Conservation (phyloP, 2,888 invertebrate genomes). For the Pyralis farinalis region DNA sequence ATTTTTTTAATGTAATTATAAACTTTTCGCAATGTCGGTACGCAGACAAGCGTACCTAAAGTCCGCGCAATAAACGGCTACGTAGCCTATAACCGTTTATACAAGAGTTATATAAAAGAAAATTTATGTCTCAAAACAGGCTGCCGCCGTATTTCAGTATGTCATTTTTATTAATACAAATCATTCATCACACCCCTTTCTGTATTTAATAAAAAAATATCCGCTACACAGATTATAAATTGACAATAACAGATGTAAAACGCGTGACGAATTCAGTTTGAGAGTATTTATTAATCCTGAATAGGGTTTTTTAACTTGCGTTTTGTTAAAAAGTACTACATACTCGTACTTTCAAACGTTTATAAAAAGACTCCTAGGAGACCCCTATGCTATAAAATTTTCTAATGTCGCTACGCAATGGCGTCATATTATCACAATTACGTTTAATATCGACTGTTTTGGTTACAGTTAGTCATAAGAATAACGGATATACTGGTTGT, state of each 20-base stretch:
- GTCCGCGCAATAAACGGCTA: too few species aligned
- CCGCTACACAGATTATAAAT: slow-evolving; percentile 30
- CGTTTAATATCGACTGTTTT: not conserved
- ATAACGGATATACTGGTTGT: too few species aligned
- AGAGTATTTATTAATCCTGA: slow-evolving; percentile 49
- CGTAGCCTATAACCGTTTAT: too few species aligned
- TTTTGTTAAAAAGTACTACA: slow-evolving; percentile 56
- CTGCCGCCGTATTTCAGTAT: not conserved
- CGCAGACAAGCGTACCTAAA: too few species aligned
- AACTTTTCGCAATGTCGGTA: too few species aligned
- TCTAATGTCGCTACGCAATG: not conserved
- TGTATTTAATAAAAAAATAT: slow-evolving; percentile 23
- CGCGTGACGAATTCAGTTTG: slow-evolving; percentile 60
- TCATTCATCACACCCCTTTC: slow-evolving; percentile 23
- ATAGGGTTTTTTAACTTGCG: slow-evolving; percentile 33
- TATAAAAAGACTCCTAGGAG: slow-evolving; percentile 46
- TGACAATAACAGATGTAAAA: slow-evolving; percentile 59
- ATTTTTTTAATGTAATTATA: too few species aligned
- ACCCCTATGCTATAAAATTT: slow-evolving; percentile 57
- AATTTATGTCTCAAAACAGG: too few species aligned
- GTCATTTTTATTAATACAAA: slow-evolving; percentile 3
- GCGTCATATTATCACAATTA: slow-evolving; percentile 6
- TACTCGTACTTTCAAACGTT: slow-evolving; percentile 36
- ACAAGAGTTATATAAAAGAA: too few species aligned
- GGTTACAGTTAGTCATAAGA: too few species aligned